phyloP scores from a whole-genome alignment of 2,888 invertebrate species.

The Pachymerium ferrugineum region DNA sequence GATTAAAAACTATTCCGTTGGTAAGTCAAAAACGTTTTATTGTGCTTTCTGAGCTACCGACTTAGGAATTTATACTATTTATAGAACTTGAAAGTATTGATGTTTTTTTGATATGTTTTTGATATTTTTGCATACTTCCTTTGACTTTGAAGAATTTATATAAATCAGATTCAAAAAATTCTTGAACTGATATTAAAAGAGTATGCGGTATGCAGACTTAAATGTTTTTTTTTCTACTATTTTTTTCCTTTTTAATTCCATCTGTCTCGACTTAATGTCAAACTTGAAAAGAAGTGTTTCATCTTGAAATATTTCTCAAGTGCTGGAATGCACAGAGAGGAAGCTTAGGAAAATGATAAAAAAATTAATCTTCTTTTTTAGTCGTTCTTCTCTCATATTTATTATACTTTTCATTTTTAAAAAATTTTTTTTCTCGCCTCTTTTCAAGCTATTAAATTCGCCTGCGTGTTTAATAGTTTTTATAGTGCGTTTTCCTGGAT shows the following conservation, averaged over 20 bases:
- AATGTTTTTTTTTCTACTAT: neutral
- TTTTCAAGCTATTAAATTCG: neutral
- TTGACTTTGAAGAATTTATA: neutral
- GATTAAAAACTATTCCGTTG: too few relatives aligned
- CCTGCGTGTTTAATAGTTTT: neutral
- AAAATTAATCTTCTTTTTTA: neutral
- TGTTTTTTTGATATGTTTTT: neutral
- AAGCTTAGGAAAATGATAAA: neutral
- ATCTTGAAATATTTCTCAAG: conserved; percentile 3
- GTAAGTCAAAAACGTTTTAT: too few relatives aligned
- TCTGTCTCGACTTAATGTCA: conserved; percentile 25
- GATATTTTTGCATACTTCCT: neutral
- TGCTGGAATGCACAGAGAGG: neutral
- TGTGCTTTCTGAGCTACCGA: too few relatives aligned
- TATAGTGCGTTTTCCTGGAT: neutral
- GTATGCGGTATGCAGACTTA: neutral
- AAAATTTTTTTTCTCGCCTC: too few relatives aligned
- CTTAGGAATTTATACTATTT: too few relatives aligned
- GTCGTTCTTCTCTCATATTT: neutral
- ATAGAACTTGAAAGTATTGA: conserved; percentile 10
- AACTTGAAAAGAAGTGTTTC: conserved; percentile 12
- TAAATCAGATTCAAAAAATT: neutral
- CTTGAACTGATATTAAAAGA: neutral
- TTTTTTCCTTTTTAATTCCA: neutral
- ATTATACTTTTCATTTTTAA: neutral